These are phyloP conservation scores for Calidris pugnax DNA, from an alignment of 2,113 vertebrate species.

Conservation along the genomic window DNA sequence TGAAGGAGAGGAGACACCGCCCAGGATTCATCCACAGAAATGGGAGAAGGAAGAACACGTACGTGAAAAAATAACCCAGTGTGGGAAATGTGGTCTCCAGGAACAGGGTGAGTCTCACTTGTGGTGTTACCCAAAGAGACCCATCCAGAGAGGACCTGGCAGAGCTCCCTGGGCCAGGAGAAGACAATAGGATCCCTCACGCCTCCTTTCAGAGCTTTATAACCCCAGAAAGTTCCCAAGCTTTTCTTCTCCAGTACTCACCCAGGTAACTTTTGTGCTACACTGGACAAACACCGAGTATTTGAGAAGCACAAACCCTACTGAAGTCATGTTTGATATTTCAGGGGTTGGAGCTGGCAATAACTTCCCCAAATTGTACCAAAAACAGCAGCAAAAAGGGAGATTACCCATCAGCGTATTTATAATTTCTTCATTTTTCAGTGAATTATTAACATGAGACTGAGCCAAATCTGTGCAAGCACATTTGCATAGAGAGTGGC, in stretches of 20 bases:
- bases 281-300: neutral
- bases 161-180: neutral
- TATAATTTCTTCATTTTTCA: neutral
- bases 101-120: neutral
- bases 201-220: rapidly evolving
- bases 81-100: neutral
- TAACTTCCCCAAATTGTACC: neutral
- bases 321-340: rapidly evolving
- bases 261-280: neutral
- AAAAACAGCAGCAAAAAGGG: neutral
- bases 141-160: rapidly evolving
- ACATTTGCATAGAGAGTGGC: neutral
- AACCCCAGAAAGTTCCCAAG: neutral
- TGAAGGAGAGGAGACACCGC: neutral
- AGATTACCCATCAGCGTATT: neutral
- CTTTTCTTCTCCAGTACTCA: neutral
- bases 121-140: rapidly evolving
- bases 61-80: rapidly evolving
- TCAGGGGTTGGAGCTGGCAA: neutral
- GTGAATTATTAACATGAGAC: neutral
- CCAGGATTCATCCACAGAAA: neutral
- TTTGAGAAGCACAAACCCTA: neutral
- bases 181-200: neutral
- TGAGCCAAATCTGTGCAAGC: neutral
- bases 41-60: rapidly evolving